Evolutionary conservation across 2,888 invertebrate species (phyloP).

Genomic region (Drosophila anomalipes): DNA sequence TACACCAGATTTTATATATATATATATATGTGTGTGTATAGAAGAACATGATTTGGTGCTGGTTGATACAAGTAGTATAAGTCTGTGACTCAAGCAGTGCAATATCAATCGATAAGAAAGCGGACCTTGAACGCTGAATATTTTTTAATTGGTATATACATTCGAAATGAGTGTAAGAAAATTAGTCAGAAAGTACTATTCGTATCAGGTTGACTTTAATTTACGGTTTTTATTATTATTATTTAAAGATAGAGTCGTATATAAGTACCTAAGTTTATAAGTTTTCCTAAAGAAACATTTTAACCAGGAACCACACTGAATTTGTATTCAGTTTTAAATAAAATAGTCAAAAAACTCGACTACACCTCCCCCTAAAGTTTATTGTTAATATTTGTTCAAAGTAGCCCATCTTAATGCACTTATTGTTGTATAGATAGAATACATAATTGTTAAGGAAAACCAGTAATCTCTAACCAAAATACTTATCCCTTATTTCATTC

Average conservation of each 20-base stretch:
- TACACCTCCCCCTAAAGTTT: background rate
- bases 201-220: slow-evolving; percentile 15
- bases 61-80: background rate
- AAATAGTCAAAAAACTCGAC: background rate
- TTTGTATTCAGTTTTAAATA: background rate
- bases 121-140: slow-evolving; percentile 43
- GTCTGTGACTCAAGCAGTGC: slow-evolving; percentile 29
- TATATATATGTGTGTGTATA: background rate
- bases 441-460: background rate
- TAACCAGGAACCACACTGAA: background rate
- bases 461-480: background rate
- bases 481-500: background rate
- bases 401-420: background rate
- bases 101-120: slow-evolving; percentile 27
- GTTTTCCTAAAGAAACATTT: background rate
- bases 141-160: slow-evolving; percentile 13
- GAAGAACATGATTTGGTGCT: background rate
- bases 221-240: background rate
- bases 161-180: slow-evolving; percentile 13
- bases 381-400: background rate
- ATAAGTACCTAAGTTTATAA: background rate
- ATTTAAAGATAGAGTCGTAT: background rate
- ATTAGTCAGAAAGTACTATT: slow-evolving; percentile 1
- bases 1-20: no score
- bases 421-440: background rate